Evolutionary conservation across 2,113 vertebrate species (phyloP).

Genomic region (Lepus europaeus): DNA sequence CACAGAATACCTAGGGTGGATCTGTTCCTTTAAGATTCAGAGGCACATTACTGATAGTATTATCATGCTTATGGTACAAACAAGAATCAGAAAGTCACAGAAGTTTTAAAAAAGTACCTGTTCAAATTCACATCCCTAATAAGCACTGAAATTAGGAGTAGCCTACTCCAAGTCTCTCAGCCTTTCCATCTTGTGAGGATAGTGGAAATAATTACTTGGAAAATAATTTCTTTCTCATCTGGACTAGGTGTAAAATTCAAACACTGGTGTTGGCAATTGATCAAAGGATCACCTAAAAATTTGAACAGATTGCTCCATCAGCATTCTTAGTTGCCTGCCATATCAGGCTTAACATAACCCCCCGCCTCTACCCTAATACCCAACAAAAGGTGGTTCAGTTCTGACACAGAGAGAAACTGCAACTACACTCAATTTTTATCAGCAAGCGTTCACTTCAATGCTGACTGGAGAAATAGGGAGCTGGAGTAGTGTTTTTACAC

Average conservation of each 20-base stretch:
- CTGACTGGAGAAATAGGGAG: neutral
- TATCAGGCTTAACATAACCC: neutral
- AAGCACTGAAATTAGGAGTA: neutral
- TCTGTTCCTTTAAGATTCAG: neutral
- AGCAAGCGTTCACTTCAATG: neutral
- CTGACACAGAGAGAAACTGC: neutral
- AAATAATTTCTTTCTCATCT: neutral
- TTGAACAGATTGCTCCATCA: neutral
- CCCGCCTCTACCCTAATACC: neutral
- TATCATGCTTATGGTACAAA: neutral
- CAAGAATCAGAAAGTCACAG: neutral
- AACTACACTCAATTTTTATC: neutral
- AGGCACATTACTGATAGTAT: neutral
- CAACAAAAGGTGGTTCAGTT: neutral
- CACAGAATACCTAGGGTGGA: neutral
- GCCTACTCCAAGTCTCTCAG: neutral
- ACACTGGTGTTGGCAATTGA: neutral
- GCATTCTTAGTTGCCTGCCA: neutral
- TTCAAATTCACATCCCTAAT: neutral
- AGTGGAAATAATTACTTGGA: neutral
- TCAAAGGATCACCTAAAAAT: neutral
- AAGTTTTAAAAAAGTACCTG: neutral
- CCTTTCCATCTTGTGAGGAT: neutral
- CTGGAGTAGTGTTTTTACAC: neutral
- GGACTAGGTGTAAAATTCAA: neutral